A percentile compares a stretch with the other conserved stretches of the same genome.
Evolutionary conservation across 2,797 vertebrate genomes (phyloP).

Genomic region (Apodemus agrarius): DNA sequence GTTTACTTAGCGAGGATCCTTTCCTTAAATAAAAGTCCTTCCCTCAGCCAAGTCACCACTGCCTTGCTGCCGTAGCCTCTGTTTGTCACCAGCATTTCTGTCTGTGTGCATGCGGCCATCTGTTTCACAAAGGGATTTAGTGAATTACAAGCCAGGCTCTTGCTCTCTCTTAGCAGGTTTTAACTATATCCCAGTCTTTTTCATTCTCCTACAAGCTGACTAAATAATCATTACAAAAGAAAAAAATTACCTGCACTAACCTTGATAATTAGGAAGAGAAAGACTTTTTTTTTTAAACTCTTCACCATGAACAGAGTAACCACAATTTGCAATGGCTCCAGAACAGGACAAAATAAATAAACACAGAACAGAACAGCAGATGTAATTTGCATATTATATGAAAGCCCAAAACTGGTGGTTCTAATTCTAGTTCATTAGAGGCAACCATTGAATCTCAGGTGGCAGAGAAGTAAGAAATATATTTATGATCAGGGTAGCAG

Average conservation of each 20-base stretch:
- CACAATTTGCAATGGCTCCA: constrained; percentile 49
- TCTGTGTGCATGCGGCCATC: background rate
- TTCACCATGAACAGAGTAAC: constrained; percentile 48
- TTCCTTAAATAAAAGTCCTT: background rate
- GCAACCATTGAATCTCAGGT: constrained; percentile 43
- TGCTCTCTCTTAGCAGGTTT: constrained; percentile 26
- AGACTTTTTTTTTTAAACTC: constrained; percentile 34
- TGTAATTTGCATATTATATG: constrained; percentile 65
- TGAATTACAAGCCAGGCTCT: constrained; percentile 31
- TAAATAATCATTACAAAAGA: constrained; percentile 53
- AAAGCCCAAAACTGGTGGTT: constrained; percentile 44
- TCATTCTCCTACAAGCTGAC: background rate
- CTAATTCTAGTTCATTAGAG: constrained; percentile 60
- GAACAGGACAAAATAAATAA: constrained; percentile 26
- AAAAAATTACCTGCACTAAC: constrained; percentile 53
- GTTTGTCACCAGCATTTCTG: constrained; percentile 15
- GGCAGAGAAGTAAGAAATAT: constrained; percentile 54
- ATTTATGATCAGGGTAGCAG: constrained; percentile 27
- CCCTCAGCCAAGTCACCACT: background rate
- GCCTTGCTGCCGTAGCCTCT: background rate
- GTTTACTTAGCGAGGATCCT: constrained; percentile 17
- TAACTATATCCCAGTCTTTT: background rate
- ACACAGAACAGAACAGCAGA: constrained; percentile 25
- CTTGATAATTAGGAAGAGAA: constrained; percentile 65
- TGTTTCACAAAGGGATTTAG: constrained; percentile 63